A percentile compares a stretch with the other conserved stretches of the same genome.
Conservation (phyloP, 2,888 invertebrate genomes). For the Sceliomorpha sp. region DNA sequence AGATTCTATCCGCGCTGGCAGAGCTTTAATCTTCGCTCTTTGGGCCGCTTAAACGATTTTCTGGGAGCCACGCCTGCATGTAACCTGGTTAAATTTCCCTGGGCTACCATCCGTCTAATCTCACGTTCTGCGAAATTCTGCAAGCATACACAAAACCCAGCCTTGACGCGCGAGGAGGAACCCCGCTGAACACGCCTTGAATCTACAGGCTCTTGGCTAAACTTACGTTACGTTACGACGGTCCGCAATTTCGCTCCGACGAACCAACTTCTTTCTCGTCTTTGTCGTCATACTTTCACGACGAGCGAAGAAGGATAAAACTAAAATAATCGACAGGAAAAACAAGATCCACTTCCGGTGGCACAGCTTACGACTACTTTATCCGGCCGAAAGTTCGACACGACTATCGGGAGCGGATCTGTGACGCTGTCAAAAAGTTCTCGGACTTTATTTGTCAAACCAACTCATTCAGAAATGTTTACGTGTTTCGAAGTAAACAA, state of each 20-base stretch:
- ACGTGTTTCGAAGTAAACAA: too few relatives aligned
- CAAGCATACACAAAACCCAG: constrained; percentile 47
- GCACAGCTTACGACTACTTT: constrained; percentile 29
- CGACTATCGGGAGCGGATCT: constrained; percentile 9
- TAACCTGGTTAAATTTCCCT: constrained; percentile 57
- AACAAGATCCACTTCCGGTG: constrained; percentile 16
- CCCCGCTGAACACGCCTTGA: constrained; percentile 9
- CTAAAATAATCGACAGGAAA: constrained; percentile 33
- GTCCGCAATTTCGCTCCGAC: constrained; percentile 23
- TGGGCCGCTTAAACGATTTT: constrained; percentile 58
- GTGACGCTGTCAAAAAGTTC: too few relatives aligned
- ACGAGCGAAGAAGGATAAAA: constrained; percentile 3
- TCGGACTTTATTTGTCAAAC: too few relatives aligned
- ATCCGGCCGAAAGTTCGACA: constrained; percentile 30
- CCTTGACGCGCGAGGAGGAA: constrained; percentile 28
- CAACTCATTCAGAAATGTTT: too few relatives aligned
- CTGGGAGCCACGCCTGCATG: constrained; percentile 55
- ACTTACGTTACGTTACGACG: constrained; percentile 25
- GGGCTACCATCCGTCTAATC: constrained; percentile 57
- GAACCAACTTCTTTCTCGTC: constrained; percentile 24
- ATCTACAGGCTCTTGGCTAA: constrained; percentile 6
- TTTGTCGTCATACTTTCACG: constrained; percentile 32
- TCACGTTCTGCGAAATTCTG: constrained; percentile 51
- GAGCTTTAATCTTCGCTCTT: constrained; percentile 58
- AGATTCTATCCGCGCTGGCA: constrained; percentile 51